Evolutionary conservation across 2,113 vertebrate species (phyloP).

Genomic region (Brienomyrus brachyistius): DNA sequence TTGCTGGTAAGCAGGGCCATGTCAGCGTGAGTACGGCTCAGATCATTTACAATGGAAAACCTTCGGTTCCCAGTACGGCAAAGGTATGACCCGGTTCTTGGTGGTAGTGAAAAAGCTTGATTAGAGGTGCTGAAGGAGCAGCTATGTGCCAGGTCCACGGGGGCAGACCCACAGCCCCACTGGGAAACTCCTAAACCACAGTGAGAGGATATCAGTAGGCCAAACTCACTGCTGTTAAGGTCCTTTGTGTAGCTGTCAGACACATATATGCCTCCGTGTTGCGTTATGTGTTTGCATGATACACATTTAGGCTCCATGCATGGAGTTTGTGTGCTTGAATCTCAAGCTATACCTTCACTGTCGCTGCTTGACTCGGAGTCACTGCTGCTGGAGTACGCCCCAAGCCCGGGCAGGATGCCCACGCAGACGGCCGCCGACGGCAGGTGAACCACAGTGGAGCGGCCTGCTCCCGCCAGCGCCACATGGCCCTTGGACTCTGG

Average conservation of each 20-base stretch:
- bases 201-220: not conserved
- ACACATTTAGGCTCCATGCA: not conserved
- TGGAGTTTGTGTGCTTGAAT: not conserved
- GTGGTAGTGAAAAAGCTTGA: not conserved
- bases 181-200: not conserved
- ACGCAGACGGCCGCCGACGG: constrained; percentile 88
- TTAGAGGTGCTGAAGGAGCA: not conserved
- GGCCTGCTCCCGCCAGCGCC: not conserved
- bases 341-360: constrained; percentile 72
- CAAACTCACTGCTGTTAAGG: not conserved
- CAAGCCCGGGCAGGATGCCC: constrained; percentile 87
- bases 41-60: not conserved
- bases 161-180: not conserved
- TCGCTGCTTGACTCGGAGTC: constrained; percentile 96
- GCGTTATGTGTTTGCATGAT: not conserved
- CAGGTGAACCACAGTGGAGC: constrained; percentile 67
- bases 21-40: not conserved
- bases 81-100: not conserved
- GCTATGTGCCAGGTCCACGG: not conserved
- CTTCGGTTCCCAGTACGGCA: not conserved
- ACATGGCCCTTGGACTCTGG: not conserved
- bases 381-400: constrained; percentile 90
- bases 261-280: not conserved
- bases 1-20: not conserved
- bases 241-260: not conserved